These are phyloP conservation scores for Albula goreensis DNA, from an alignment of 2,113 vertebrate genomes.

Conservation along the genomic window DNA sequence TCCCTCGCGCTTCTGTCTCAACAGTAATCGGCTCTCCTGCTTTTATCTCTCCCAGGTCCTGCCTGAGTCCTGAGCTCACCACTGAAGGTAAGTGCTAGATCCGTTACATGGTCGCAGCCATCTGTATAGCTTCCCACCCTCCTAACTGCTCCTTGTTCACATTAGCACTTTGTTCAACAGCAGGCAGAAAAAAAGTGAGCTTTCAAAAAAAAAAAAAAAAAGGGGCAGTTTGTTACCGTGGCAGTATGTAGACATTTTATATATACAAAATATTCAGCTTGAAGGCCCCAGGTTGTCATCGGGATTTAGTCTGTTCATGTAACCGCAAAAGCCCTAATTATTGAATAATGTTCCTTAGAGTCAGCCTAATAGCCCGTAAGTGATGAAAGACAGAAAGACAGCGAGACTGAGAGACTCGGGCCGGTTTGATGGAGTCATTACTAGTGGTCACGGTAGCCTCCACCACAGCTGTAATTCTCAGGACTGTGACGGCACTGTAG, in stretches of 20 bases:
- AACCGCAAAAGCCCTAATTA: neutral
- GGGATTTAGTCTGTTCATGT: neutral
- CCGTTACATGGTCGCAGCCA: neutral
- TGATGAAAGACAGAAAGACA: neutral
- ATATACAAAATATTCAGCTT: neutral
- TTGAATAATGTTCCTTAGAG: neutral
- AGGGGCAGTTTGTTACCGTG: neutral
- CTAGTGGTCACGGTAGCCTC: neutral
- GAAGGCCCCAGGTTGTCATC: neutral
- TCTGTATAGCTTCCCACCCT: neutral
- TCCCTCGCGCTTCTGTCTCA: neutral
- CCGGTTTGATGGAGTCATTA: neutral
- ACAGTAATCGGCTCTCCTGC: neutral
- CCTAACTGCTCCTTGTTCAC: neutral
- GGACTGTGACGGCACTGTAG: neutral
- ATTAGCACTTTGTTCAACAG: neutral
- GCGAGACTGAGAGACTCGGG: neutral
- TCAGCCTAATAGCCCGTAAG: neutral
- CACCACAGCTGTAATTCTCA: neutral
- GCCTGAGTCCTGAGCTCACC: constrained; percentile 76
- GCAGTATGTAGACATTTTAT: neutral
- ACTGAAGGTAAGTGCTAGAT: constrained; percentile 70
- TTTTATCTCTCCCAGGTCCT: constrained; percentile 68
- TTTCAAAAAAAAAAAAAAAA: neutral
- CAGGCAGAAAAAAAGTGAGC: neutral